A percentile compares a stretch with the other conserved stretches of the same genome.
Evolutionary conservation across 1,140 invertebrate genomes (phyloP).

Genomic region (Dolichoris vasculosae): DNA sequence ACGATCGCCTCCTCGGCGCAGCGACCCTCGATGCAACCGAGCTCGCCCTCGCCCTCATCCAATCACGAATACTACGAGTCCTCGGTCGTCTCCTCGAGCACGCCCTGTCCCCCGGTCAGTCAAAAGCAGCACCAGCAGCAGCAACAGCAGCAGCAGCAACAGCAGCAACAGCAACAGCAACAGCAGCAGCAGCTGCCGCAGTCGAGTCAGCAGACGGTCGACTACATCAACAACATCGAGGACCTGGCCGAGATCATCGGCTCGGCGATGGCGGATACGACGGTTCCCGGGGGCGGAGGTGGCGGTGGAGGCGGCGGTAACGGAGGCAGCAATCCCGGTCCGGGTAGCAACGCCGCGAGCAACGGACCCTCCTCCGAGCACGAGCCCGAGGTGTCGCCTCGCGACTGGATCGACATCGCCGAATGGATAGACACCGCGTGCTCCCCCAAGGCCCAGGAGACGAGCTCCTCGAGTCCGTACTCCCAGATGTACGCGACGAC

Average conservation of each 20-base stretch:
- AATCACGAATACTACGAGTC: constrained; percentile 72
- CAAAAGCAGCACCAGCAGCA: constrained; percentile 60
- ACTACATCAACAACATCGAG: constrained; percentile 50
- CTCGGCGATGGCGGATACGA: constrained; percentile 91
- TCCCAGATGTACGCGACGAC: constrained; percentile 64
- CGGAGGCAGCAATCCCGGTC: constrained; percentile 77
- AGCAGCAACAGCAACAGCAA: constrained; percentile 61
- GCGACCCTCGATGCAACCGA: constrained; percentile 65
- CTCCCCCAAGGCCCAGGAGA: constrained; percentile 77
- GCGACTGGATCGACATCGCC: constrained; percentile 86
- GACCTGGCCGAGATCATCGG: constrained; percentile 92
- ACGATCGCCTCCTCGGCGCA: constrained; percentile 79
- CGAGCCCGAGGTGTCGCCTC: constrained; percentile 43
- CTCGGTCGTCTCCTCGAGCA: constrained; percentile 70
- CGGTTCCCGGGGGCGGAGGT: constrained; percentile 81
- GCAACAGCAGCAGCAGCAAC: constrained; percentile 64
- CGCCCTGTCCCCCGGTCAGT: constrained; percentile 65
- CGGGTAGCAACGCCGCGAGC: constrained; percentile 80
- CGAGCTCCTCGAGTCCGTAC: constrained; percentile 65
- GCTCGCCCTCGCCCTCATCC: constrained; percentile 70
- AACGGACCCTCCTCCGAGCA: constrained; percentile 79
- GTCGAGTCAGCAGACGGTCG: constrained; percentile 62
- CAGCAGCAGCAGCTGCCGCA: constrained; percentile 68
- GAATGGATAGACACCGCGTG: constrained; percentile 88
- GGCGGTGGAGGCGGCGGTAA: constrained; percentile 74